Conservation (phyloP, 2,888 invertebrate genomes). For the Ryuthela nishihirai region DNA sequence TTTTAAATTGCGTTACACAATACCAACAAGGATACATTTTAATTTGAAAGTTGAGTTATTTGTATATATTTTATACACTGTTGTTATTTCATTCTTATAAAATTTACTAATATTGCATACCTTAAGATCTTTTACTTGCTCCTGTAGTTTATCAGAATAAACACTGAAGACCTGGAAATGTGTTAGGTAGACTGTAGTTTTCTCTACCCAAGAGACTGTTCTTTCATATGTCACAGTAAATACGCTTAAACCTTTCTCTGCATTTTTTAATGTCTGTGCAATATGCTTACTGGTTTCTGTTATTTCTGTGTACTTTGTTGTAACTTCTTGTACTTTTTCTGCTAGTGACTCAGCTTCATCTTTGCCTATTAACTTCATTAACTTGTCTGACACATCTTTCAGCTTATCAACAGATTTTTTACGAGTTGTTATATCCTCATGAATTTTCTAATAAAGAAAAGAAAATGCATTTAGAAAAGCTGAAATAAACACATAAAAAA, state of each 20-base stretch:
- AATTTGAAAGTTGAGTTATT: no score
- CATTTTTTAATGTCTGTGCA: slow-evolving; percentile 66
- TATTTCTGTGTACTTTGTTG: slow-evolving; percentile 72
- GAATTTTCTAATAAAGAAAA: slow-evolving; percentile 12
- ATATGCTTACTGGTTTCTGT: slow-evolving; percentile 79
- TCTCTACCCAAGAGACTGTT: slow-evolving; percentile 87
- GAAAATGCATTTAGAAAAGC: neutral
- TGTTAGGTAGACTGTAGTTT: slow-evolving; percentile 74
- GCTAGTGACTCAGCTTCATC: slow-evolving; percentile 80
- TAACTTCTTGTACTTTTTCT: slow-evolving; percentile 77
- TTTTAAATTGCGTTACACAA: no score
- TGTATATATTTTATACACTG: no score
- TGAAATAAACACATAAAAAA: neutral
- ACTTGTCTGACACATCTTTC: slow-evolving; percentile 78
- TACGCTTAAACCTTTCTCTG: slow-evolving; percentile 66
- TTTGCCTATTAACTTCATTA: slow-evolving; percentile 85
- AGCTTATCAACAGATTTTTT: slow-evolving; percentile 82
- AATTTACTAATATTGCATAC: no score
- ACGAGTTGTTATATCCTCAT: slow-evolving; percentile 53
- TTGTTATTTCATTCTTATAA: no score
- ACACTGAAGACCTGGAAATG: slow-evolving; percentile 79
- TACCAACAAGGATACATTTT: no score
- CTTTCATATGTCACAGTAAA: slow-evolving; percentile 87
- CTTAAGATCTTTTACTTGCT: slow-evolving; percentile 88
- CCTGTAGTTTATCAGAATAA: slow-evolving; percentile 81